These are phyloP conservation scores for Saturnia pavonia DNA, from an alignment of 2,888 invertebrate genomes.

Conservation along the genomic window DNA sequence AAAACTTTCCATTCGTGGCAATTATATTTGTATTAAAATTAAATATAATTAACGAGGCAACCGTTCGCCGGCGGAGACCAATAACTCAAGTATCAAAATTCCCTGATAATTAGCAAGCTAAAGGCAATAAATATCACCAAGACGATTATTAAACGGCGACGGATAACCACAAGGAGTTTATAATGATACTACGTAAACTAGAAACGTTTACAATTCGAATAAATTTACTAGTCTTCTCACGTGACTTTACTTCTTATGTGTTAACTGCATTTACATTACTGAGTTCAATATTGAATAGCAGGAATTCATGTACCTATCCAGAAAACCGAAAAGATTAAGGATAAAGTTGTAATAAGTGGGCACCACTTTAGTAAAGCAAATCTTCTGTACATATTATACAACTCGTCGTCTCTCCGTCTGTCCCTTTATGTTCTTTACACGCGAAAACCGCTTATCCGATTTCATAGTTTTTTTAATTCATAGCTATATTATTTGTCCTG, in stretches of 20 bases:
- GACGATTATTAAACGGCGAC: slow-evolving; percentile 74
- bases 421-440: too few species aligned
- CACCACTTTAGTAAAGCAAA: too few species aligned
- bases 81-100: slow-evolving; percentile 80
- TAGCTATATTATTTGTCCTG: too few species aligned
- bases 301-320: too few species aligned
- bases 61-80: slow-evolving; percentile 40
- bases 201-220: slow-evolving; percentile 39
- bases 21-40: slow-evolving; percentile 40
- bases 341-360: too few species aligned
- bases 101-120: slow-evolving; percentile 73
- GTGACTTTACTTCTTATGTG: background rate
- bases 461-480: too few species aligned
- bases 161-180: slow-evolving; percentile 68
- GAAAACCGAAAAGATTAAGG: too few species aligned
- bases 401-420: too few species aligned
- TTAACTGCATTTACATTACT: background rate
- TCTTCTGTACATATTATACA: too few species aligned
- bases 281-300: background rate
- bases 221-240: slow-evolving; percentile 1
- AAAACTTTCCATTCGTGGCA: slow-evolving; percentile 19
- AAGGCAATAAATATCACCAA: slow-evolving; percentile 73
- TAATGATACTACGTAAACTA: slow-evolving; percentile 50
- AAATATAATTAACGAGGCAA: slow-evolving; percentile 54
- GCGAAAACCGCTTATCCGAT: too few species aligned